A percentile compares a stretch with the other conserved stretches of the same genome.
phyloP scores from a whole-genome alignment of 1,140 invertebrate genomes.

The Papilio polytes region DNA sequence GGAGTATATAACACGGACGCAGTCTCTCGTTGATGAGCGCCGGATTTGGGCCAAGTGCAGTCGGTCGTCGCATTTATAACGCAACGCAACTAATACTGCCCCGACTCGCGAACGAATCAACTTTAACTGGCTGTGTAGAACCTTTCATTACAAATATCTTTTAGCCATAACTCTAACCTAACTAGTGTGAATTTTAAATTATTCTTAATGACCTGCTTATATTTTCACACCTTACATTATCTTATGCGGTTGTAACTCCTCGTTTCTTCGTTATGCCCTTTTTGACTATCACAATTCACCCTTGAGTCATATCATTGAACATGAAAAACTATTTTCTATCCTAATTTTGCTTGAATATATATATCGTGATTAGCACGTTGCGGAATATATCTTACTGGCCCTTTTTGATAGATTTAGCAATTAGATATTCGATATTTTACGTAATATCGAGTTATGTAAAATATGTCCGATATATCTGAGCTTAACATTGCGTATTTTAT shows the following conservation, averaged over 20 bases:
- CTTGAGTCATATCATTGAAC: background rate
- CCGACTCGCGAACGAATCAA: background rate
- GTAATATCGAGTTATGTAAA: too few species aligned
- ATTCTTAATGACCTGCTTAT: background rate
- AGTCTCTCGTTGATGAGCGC: constrained; percentile 61
- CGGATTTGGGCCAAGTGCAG: constrained; percentile 69
- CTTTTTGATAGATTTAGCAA: background rate
- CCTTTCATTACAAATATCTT: background rate
- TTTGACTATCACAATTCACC: background rate
- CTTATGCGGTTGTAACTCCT: background rate
- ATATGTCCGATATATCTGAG: background rate
- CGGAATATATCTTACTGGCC: background rate
- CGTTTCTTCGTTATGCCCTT: background rate
- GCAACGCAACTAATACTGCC: constrained; percentile 27
- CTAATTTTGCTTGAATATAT: background rate
- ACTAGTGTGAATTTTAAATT: background rate
- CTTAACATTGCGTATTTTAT: background rate
- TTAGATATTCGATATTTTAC: background rate
- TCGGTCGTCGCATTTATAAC: constrained; percentile 49
- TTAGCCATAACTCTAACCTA: background rate
- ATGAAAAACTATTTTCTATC: background rate
- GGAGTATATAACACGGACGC: constrained; percentile 43
- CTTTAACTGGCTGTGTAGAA: background rate
- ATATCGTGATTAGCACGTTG: background rate
- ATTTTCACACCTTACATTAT: background rate